phyloP scores from a whole-genome alignment of 2,888 invertebrate genomes.

The Stegana nigrithorax region DNA sequence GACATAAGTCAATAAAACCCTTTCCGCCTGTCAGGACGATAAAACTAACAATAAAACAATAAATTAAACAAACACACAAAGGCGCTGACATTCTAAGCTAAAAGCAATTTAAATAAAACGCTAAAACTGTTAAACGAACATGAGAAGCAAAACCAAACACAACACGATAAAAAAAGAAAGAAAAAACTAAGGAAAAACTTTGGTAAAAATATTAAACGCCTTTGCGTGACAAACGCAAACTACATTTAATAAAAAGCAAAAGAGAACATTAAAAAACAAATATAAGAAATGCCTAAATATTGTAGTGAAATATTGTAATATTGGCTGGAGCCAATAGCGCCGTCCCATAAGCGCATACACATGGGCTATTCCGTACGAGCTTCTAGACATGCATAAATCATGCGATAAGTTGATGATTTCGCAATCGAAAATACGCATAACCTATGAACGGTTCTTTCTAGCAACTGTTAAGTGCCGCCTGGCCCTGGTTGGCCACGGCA shows the following conservation, averaged over 20 bases:
- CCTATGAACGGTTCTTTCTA: no score
- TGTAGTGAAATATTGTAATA: conserved; percentile 30
- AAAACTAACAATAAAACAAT: neutral
- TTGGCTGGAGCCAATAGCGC: conserved; percentile 54
- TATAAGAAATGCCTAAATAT: neutral
- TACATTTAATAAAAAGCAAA: conserved; percentile 19
- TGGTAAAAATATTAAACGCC: conserved; percentile 44
- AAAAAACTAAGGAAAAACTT: conserved; percentile 11
- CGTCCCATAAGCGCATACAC: neutral
- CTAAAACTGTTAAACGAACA: conserved; percentile 42
- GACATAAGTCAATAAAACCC: conserved; percentile 48
- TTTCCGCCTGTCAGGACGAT: conserved; percentile 48
- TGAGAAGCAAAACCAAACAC: no score
- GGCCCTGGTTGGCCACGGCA: no score
- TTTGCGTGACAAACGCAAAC: conserved; percentile 58
- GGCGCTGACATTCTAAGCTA: conserved; percentile 14
- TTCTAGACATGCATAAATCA: conserved; percentile 50
- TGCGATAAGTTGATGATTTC: conserved; percentile 58
- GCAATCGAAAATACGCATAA: conserved; percentile 35
- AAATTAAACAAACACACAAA: neutral
- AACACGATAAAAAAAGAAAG: conserved; percentile 29
- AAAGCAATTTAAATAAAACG: conserved; percentile 49
- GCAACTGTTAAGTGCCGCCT: no score
- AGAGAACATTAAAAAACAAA: neutral
- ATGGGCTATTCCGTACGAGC: no score